These are phyloP conservation scores for Todiramphus saurophagus DNA, from an alignment of 2,113 vertebrate species.

Conservation along the genomic window DNA sequence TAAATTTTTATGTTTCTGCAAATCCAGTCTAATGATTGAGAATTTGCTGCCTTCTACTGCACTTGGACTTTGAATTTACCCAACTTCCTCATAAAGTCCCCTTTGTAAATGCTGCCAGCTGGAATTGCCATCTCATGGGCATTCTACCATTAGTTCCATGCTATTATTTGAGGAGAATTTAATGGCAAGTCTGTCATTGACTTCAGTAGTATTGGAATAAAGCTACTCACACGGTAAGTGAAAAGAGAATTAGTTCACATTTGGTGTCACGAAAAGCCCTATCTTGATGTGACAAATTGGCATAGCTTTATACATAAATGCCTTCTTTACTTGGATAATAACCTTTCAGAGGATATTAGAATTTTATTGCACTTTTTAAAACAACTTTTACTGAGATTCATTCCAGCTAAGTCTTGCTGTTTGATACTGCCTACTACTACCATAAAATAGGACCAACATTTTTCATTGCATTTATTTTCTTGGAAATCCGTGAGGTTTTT, in stretches of 20 bases:
- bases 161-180: slow-evolving; percentile 25
- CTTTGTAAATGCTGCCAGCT: background rate
- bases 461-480: background rate
- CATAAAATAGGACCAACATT: background rate
- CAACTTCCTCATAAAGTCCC: background rate
- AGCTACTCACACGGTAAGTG: slow-evolving; percentile 19
- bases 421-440: background rate
- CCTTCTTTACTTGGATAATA: slow-evolving; percentile 2
- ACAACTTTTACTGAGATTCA: background rate
- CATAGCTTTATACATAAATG: slow-evolving; percentile 21
- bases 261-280: slow-evolving; percentile 1
- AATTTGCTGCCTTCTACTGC: background rate
- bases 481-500: background rate
- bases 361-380: slow-evolving; percentile 36
- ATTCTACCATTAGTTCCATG: background rate
- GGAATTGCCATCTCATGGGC: slow-evolving; percentile 18
- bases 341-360: slow-evolving; percentile 21
- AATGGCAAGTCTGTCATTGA: background rate
- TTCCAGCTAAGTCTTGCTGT: background rate
- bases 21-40: background rate
- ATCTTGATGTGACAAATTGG: background rate
- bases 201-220: slow-evolving; percentile 4
- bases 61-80: background rate
- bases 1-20: background rate
- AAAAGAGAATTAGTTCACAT: slow-evolving; percentile 19